phyloP scores from a whole-genome alignment of 2,888 invertebrate species.

The Nebria brevicollis region DNA sequence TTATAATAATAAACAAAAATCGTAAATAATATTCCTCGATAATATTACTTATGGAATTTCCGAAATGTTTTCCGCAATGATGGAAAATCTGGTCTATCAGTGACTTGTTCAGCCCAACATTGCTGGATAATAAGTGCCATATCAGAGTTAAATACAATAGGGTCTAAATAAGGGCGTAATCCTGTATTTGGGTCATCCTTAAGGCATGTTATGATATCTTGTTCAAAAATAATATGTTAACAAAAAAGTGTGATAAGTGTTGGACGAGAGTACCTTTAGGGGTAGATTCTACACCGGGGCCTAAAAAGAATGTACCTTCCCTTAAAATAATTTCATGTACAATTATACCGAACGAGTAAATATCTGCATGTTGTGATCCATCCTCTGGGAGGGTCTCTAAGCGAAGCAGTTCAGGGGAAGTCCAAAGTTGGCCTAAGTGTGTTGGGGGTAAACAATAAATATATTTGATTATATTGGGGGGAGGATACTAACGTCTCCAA shows the following conservation, averaged over 20 bases:
- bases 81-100: conserved; percentile 91
- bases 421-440: conserved; percentile 84
- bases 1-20: not conserved
- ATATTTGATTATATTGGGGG: not conserved
- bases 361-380: conserved; percentile 90
- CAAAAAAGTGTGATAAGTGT: not conserved
- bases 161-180: conserved; percentile 29
- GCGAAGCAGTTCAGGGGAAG: conserved; percentile 87
- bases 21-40: not conserved
- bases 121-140: conserved; percentile 73
- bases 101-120: conserved; percentile 95
- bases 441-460: not conserved
- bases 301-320: conserved; percentile 88
- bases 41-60: conserved; percentile 90
- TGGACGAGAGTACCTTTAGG: conserved; percentile 20
- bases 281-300: conserved; percentile 61
- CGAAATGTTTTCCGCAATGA: conserved; percentile 88
- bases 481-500: conserved; percentile 50
- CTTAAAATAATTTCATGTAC: conserved; percentile 92
- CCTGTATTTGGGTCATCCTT: conserved; percentile 2
- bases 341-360: conserved; percentile 95
- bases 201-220: conserved; percentile 27
- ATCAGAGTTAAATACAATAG: conserved; percentile 23
- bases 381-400: conserved; percentile 68
- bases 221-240: not conserved